A percentile compares a stretch with the other conserved stretches of the same genome.
Conservation (phyloP, 2,888 invertebrate species). For the Drosophila atroscutellata region DNA sequence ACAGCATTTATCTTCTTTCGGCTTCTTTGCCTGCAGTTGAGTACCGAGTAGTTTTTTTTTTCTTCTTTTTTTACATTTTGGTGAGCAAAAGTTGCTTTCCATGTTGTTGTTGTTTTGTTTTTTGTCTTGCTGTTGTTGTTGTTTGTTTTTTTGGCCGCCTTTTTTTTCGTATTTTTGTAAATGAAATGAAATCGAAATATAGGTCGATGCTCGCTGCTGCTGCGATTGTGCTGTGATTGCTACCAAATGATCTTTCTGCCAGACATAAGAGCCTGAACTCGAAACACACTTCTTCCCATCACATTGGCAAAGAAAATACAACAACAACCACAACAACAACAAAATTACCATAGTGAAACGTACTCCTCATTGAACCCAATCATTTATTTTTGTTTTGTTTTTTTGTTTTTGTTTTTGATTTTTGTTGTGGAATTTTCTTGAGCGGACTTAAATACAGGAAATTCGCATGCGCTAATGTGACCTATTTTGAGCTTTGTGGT, state of each 20-base stretch:
- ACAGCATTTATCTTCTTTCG: conserved; percentile 65
- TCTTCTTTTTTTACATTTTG: conserved; percentile 47
- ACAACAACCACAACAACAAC: conserved; percentile 9
- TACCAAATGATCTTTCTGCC: conserved; percentile 48
- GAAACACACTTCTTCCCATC: conserved; percentile 62
- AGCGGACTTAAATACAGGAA: conserved; percentile 4
- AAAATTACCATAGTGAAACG: conserved; percentile 25
- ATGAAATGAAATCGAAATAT: conserved; percentile 75
- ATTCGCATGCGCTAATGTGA: conserved; percentile 25
- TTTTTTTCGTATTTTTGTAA: conserved; percentile 61
- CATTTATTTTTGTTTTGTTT: not conserved
- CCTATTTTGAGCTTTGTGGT: conserved; percentile 18
- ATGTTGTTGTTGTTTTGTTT: conserved; percentile 55
- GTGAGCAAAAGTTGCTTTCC: conserved; percentile 62
- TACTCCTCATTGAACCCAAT: conserved; percentile 15
- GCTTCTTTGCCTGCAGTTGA: conserved; percentile 75
- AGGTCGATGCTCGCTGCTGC: conserved; percentile 58
- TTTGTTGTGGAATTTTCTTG: not conserved
- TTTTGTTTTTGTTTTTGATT: not conserved
- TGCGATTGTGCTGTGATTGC: conserved; percentile 42
- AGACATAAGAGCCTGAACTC: conserved; percentile 58
- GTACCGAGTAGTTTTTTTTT: conserved; percentile 47
- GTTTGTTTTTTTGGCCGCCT: conserved; percentile 47
- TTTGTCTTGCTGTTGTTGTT: conserved; percentile 23
- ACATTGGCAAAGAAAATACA: conserved; percentile 40